A percentile compares a stretch with the other conserved stretches of the same genome.
Conservation (phyloP, 2,888 invertebrate genomes). For the Chesias legatella region DNA sequence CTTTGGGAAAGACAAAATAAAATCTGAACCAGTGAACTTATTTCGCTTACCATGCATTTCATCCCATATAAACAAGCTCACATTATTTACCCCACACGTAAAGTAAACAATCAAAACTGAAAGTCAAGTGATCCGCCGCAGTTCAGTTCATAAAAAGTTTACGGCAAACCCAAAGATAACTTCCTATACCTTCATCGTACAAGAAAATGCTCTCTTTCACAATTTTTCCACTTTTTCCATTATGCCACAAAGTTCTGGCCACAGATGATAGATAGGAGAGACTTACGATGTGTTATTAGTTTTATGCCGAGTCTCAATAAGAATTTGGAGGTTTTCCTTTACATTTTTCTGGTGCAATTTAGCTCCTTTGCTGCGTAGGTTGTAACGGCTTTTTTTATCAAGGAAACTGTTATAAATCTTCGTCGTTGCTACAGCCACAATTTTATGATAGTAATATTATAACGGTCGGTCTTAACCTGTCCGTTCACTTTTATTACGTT, state of each 20-base stretch:
- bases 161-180: slow-evolving; percentile 26
- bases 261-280: slow-evolving; percentile 22
- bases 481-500: too few species aligned
- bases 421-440: too few species aligned
- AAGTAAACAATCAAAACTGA: too few species aligned
- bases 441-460: too few species aligned
- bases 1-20: too few species aligned
- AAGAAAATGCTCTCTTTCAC: slow-evolving; percentile 22
- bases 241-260: slow-evolving; percentile 21
- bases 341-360: slow-evolving; percentile 6
- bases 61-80: too few species aligned
- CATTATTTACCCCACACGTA: too few species aligned
- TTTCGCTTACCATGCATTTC: too few species aligned
- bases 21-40: too few species aligned
- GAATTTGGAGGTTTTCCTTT: slow-evolving; percentile 5
- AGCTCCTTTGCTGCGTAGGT: neutral
- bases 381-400: neutral
- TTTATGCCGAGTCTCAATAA: slow-evolving; percentile 7
- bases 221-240: slow-evolving; percentile 25
- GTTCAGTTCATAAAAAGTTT: slow-evolving; percentile 34
- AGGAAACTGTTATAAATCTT: too few species aligned
- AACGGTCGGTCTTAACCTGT: too few species aligned
- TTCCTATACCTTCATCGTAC: slow-evolving; percentile 15
- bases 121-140: too few species aligned
- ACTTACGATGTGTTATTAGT: slow-evolving; percentile 18